These are phyloP conservation scores for Reticulitermes speratus DNA, from an alignment of 1,140 invertebrate species.

Conservation along the genomic window DNA sequence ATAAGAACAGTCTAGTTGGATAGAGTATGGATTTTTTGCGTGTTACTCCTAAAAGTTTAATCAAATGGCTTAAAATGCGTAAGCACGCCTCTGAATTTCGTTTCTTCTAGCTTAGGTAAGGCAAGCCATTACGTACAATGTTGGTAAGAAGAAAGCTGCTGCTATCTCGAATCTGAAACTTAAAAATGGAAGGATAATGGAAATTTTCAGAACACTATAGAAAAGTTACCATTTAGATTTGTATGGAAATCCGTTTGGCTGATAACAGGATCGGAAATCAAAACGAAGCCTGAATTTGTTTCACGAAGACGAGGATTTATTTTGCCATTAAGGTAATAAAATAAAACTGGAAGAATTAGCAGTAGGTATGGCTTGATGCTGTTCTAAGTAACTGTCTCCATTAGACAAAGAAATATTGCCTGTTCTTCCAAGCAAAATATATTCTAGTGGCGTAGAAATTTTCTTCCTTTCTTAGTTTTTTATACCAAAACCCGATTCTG, in stretches of 20 bases:
- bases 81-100: not conserved
- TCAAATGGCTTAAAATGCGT: not conserved
- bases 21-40: not conserved
- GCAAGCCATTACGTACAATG: not conserved
- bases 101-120: not conserved
- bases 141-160: not conserved
- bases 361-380: too few species aligned
- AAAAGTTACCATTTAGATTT: not conserved
- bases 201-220: not conserved
- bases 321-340: not conserved
- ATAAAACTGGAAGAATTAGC: too few species aligned
- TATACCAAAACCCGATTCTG: too few species aligned
- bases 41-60: not conserved
- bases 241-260: not conserved
- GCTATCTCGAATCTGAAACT: not conserved
- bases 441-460: too few species aligned
- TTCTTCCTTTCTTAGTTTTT: too few species aligned
- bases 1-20: not conserved
- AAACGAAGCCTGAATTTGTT: not conserved
- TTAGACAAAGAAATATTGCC: too few species aligned
- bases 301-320: not conserved
- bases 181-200: not conserved
- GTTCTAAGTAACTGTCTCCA: too few species aligned
- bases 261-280: not conserved
- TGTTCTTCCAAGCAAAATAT: too few species aligned